These are phyloP conservation scores for Azorinus chamasolen DNA, from an alignment of 2,888 invertebrate species.

Conservation along the genomic window DNA sequence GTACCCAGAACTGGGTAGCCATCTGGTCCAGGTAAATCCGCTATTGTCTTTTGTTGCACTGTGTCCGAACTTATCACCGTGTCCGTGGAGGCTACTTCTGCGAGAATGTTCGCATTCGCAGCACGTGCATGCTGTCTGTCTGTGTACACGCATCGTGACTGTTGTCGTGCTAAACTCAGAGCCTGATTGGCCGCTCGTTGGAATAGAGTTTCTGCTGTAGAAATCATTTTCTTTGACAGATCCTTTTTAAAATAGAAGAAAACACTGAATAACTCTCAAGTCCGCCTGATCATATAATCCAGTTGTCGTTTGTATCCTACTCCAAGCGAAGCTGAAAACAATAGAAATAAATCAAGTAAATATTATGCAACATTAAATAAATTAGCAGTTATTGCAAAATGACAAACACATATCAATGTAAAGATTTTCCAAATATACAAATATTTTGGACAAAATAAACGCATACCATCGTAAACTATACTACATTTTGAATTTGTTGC, in stretches of 20 bases:
- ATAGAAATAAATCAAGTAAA: not conserved
- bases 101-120: constrained; percentile 31
- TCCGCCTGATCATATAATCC: no score
- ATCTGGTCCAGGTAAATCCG: constrained; percentile 82
- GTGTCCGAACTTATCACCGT: not conserved
- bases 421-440: no score
- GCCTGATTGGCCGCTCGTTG: constrained; percentile 61
- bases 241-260: no score
- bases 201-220: constrained; percentile 54
- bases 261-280: no score
- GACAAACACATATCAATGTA: no score
- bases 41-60: constrained; percentile 61
- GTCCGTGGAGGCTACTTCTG: constrained; percentile 16
- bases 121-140: constrained; percentile 37
- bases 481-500: no score
- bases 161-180: constrained; percentile 51
- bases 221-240: constrained; percentile 26
- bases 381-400: not conserved
- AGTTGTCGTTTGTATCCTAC: not conserved
- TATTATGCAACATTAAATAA: not conserved
- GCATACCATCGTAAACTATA: no score
- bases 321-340: not conserved
- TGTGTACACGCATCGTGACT: constrained; percentile 44
- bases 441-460: no score
- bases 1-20: constrained; percentile 83